Conservation (phyloP, 1,140 invertebrate species). For the Adelges cooleyi region DNA sequence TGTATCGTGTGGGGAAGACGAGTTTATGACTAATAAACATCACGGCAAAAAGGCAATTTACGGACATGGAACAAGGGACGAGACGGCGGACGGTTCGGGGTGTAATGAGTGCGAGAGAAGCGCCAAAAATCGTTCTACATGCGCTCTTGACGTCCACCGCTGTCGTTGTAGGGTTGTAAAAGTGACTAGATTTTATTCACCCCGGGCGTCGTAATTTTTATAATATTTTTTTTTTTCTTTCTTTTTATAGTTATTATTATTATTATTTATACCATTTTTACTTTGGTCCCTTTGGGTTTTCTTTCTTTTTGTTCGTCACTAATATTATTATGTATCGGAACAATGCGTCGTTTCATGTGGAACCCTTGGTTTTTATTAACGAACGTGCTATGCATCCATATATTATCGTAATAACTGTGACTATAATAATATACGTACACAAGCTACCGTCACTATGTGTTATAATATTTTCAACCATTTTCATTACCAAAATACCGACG, state of each 20-base stretch:
- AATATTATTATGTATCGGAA: not conserved
- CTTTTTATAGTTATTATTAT: not conserved
- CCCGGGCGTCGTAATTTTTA: not conserved
- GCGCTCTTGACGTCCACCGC: not conserved
- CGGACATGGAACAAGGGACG: not conserved
- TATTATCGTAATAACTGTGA: too few species aligned
- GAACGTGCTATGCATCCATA: too few species aligned
- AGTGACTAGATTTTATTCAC: not conserved
- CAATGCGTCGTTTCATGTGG: not conserved
- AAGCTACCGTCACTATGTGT: too few species aligned
- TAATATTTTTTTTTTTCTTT: not conserved
- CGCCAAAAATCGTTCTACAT: not conserved
- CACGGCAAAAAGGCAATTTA: constrained; percentile 1
- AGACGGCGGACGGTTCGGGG: not conserved
- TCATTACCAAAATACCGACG: too few species aligned
- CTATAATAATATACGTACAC: too few species aligned
- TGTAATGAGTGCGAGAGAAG: not conserved
- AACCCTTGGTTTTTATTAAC: too few species aligned
- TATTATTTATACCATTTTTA: not conserved
- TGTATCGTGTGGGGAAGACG: not conserved
- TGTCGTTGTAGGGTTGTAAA: not conserved
- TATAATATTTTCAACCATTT: too few species aligned
- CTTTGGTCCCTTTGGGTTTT: not conserved
- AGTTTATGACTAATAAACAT: constrained; percentile 22
- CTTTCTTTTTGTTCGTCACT: not conserved